Percentiles rank a stretch among this genome's conserved stretches.
phyloP scores from a whole-genome alignment of 1,140 invertebrate genomes.

The Trachymyrmex septentrionalis region DNA sequence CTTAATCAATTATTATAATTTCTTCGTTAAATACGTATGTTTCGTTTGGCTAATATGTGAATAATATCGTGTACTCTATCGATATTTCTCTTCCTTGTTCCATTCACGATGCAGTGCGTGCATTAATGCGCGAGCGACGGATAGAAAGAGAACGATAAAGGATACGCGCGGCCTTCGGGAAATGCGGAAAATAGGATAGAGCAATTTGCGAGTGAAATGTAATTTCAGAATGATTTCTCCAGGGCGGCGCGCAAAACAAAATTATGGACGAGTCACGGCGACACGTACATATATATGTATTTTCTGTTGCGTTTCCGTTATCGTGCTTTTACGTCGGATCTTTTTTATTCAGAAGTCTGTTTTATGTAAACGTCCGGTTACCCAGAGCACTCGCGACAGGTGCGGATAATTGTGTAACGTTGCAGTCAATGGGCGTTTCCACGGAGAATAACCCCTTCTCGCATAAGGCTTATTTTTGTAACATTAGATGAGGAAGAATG shows the following conservation, averaged over 20 bases:
- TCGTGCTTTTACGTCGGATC: background rate
- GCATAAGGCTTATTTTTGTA: constrained; percentile 41
- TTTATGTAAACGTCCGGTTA: constrained; percentile 52
- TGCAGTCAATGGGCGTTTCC: constrained; percentile 48
- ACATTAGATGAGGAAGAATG: constrained; percentile 18
- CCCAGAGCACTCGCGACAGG: constrained; percentile 16
- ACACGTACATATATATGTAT: background rate
- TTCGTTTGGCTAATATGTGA: background rate
- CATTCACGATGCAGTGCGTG: background rate
- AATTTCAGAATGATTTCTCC: constrained; percentile 60
- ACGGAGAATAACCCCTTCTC: background rate
- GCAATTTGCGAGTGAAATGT: constrained; percentile 61
- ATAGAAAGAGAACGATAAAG: constrained; percentile 43
- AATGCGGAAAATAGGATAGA: constrained; percentile 44
- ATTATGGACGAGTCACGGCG: constrained; percentile 42
- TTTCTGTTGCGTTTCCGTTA: constrained; percentile 20
- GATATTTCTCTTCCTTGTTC: background rate
- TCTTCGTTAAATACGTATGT: background rate
- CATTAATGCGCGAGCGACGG: constrained; percentile 21
- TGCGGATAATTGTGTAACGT: constrained; percentile 55
- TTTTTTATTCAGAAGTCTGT: constrained; percentile 43
- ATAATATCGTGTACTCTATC: constrained; percentile 7
- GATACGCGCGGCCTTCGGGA: constrained; percentile 41
- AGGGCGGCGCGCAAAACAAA: constrained; percentile 26
- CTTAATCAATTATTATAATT: constrained; percentile 32